These are phyloP conservation scores for Xanthorhoe spadicearia DNA, from an alignment of 2,888 invertebrate species.

Conservation along the genomic window DNA sequence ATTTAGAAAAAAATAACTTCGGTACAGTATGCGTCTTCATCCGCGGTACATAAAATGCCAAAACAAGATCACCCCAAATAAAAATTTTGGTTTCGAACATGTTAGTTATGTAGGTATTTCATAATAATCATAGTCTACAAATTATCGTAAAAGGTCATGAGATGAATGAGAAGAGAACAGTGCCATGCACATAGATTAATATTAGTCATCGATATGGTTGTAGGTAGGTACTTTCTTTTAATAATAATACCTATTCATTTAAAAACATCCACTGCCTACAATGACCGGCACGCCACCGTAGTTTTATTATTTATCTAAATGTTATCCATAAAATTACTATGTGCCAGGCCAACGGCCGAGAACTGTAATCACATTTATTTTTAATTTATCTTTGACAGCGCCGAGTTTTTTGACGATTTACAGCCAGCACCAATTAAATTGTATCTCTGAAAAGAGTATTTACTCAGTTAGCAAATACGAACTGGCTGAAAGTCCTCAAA, in stretches of 20 bases:
- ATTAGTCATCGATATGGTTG: too few species aligned
- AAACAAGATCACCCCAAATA: too few species aligned
- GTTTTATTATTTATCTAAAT: background rate
- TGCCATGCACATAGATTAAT: too few species aligned
- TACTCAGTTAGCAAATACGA: background rate
- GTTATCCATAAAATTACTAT: background rate
- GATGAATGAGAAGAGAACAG: too few species aligned
- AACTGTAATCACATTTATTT: slow-evolving; percentile 4
- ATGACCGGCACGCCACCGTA: too few species aligned
- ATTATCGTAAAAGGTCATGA: too few species aligned
- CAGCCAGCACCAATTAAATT: background rate
- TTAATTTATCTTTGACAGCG: background rate
- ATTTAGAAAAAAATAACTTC: background rate
- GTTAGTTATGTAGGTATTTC: too few species aligned
- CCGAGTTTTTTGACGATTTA: background rate
- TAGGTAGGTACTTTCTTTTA: background rate
- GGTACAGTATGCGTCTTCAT: background rate
- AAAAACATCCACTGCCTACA: too few species aligned
- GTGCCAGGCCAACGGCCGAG: background rate
- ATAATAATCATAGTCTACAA: too few species aligned
- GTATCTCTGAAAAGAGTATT: background rate
- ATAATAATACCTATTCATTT: too few species aligned
- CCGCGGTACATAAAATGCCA: background rate
- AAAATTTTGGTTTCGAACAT: too few species aligned
- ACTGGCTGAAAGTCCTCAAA: slow-evolving; percentile 3